Base-by-base conservation (phyloP, 2,888 invertebrate species). In the Megaustenia siamemsis region DNA sequence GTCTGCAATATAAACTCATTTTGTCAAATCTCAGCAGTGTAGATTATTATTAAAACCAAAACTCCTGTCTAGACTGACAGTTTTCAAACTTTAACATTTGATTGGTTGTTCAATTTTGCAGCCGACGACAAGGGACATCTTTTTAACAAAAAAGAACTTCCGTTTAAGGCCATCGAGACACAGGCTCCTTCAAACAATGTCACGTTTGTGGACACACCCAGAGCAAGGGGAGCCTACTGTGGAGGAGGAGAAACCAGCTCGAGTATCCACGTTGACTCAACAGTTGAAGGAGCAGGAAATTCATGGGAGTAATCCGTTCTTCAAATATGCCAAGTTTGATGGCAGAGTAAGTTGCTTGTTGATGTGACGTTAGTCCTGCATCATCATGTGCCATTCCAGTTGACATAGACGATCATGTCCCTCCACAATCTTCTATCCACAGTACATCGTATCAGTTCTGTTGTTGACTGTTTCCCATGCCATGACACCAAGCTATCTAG, bases 321-420 rank as follows among this genome's bases (percentile, higher is more conserved):
- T 97, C 87, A 97, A 97, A 91, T 99, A 96, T 95, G 97, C 97
- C 4, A 97, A 97, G 94, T 98, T 97, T 94, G 98, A 98, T 95
- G 98, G 98, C 87, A 97, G 96, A 88, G 94, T 94, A 89, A 87
- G 91, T 87, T 4, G 53, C 1, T 49, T 75, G n/a, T 40, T 12
- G n/a, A n/a, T n/a, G n/a, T n/a, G n/a, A n/a, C n/a, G n/a, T n/a
- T n/a, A n/a, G n/a, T n/a, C n/a, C n/a, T n/a, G n/a, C n/a, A n/a
- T n/a, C n/a, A n/a, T n/a, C n/a, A n/a, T n/a, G n/a, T n/a, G n/a
- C n/a, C n/a, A n/a, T n/a, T n/a, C n/a, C n/a, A n/a, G n/a, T n/a
- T n/a, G n/a, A n/a, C n/a, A n/a, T n/a, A n/a, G n/a, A n/a, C n/a
- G n/a, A n/a, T n/a, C n/a, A n/a, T n/a, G n/a, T n/a, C n/a, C n/a